phyloP scores from a whole-genome alignment of 1,140 invertebrate species.

The Drosophila oshimai region DNA sequence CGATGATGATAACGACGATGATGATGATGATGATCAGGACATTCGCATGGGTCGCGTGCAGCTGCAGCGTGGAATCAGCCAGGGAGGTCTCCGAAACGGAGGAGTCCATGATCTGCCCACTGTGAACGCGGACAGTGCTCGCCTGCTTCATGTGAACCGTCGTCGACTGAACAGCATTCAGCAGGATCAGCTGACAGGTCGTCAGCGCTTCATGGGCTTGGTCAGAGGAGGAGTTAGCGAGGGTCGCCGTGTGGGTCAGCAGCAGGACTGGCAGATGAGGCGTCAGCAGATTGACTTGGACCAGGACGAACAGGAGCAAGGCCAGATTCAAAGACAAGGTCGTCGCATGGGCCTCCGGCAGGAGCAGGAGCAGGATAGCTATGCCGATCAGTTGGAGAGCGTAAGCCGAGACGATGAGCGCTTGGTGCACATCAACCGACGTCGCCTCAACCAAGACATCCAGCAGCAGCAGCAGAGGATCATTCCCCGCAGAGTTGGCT shows the following conservation, averaged over 20 bases:
- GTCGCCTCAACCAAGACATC: conserved; percentile 34
- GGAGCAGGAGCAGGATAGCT: conserved; percentile 1
- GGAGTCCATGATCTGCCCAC: conserved; percentile 31
- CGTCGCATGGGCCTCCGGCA: not conserved
- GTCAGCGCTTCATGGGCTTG: conserved; percentile 22
- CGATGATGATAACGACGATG: conserved; percentile 7
- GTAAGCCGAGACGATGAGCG: conserved; percentile 44
- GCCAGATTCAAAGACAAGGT: not conserved
- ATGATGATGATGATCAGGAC: conserved; percentile 14
- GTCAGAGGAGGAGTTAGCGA: conserved; percentile 36
- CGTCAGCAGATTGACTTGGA: not conserved
- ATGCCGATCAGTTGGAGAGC: conserved; percentile 28
- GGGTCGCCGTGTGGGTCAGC: conserved; percentile 22
- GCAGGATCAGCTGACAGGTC: not conserved
- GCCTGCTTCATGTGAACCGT: conserved; percentile 36
- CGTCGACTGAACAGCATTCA: conserved; percentile 28
- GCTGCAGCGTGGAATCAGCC: conserved; percentile 28
- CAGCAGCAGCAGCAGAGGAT: conserved; percentile 22
- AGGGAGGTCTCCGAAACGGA: conserved; percentile 2
- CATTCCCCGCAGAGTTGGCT: conserved; percentile 8
- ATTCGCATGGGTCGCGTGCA: conserved; percentile 28
- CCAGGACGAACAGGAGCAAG: not conserved
- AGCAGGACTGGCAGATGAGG: conserved; percentile 8
- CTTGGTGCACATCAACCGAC: conserved; percentile 41
- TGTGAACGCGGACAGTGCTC: conserved; percentile 32